Base-by-base conservation (phyloP, 2,113 vertebrate species). In the Ammodytes dubius region DNA sequence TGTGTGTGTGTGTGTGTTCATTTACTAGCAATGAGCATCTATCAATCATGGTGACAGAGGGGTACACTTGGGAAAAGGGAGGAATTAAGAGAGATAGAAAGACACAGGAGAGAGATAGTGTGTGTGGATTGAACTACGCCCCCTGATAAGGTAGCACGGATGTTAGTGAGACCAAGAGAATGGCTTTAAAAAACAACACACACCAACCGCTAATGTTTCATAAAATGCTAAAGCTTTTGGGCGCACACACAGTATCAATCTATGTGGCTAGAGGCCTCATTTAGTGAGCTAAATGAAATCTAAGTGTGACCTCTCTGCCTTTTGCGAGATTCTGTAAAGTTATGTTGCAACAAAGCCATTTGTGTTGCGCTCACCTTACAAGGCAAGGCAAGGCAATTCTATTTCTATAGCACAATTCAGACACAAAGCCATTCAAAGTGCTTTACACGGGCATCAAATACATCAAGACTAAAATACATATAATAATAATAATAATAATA, bases 31-130 rank as follows among this genome's bases (percentile, higher is more conserved):
- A 90, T 74, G 88, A 91, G 90, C 90, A 77, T 91, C 92, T 82
- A 93, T 94, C 93, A 93, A 95, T 94, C 93, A 94, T 19, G 37
- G 65, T 91, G 93, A 94, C 94, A 91, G 89, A 72, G 86, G 88
- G 50, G 77, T 81, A 90, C 89, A 82, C 84, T 57, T 73, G 88
- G 86, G 88, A 79, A 84, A 77, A 60, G 73, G 84, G 84, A 82
- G 79, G 87, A 82, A 84, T 79, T 74, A 79, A 84, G 79, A 70
- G 67, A 70, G 66, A 65, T 77, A 70, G 81, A 73, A 56, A 9
- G 87, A 74, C 77, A 72, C 75, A 14, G 53, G 79, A 75, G 79
- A 81, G 84, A 60, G 78, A 81, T n/a, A n/a, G 27, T 27, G 60
- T 52, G 82, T 58, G 74, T 74, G 83, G 85, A 64, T 70, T 83